These are phyloP conservation scores for Bombus picipes DNA, from an alignment of 1,140 invertebrate genomes.

Conservation along the genomic window DNA sequence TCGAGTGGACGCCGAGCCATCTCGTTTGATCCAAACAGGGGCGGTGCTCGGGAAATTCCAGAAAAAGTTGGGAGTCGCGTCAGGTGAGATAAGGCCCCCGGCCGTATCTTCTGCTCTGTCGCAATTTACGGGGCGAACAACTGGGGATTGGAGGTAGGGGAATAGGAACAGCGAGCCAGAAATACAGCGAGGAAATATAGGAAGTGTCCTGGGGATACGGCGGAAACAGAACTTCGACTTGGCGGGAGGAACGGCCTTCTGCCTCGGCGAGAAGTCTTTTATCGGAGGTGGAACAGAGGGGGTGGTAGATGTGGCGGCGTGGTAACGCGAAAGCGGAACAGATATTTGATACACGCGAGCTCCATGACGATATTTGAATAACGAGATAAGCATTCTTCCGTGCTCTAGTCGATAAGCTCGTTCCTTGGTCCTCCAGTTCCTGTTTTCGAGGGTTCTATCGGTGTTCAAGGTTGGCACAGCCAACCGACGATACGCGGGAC, in stretches of 20 bases:
- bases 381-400: slow-evolving; percentile 50
- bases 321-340: not conserved
- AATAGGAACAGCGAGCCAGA: slow-evolving; percentile 29
- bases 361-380: slow-evolving; percentile 63
- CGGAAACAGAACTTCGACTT: not conserved
- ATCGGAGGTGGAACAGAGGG: slow-evolving; percentile 5
- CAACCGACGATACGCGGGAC: not conserved
- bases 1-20: too few species aligned
- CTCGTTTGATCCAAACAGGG: too few species aligned
- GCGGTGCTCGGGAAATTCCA: too few species aligned
- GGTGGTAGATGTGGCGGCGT: not conserved
- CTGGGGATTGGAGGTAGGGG: not conserved
- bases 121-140: slow-evolving; percentile 51
- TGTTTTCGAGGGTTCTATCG: slow-evolving; percentile 1
- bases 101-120: slow-evolving; percentile 43
- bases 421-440: slow-evolving; percentile 4
- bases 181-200: slow-evolving; percentile 52
- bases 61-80: too few species aligned
- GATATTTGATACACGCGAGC: slow-evolving; percentile 64
- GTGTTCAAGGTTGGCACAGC: not conserved
- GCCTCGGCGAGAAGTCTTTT: slow-evolving; percentile 36
- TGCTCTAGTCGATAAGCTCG: slow-evolving; percentile 51
- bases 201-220: slow-evolving; percentile 60
- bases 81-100: slow-evolving; percentile 36
- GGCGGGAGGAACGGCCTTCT: not conserved